Evolutionary conservation across 2,888 invertebrate species (phyloP), one percentile per base, ranked within the genome.

Genomic region (Steromphala cineraria): DNA sequence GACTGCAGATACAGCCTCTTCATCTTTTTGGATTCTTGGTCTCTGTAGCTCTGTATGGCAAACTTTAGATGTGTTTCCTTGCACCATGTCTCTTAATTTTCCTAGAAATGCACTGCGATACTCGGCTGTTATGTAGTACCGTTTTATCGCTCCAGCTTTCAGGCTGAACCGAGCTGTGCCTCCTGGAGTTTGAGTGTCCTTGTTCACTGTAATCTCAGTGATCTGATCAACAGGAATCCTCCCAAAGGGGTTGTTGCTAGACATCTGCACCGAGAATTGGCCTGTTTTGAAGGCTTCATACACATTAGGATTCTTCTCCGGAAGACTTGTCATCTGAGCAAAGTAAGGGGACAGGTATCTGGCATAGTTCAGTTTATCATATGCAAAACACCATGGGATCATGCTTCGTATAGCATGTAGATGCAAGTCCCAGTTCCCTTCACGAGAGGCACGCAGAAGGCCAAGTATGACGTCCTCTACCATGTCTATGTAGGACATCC

Each of bases 401-500:
- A 87, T 80, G 3, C 5, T 19, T 13, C 79, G 15, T n/a, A 87
- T 82, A 4, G 80, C 52, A 31, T 46, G 19, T 1, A 88, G 81
- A 62, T 87, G 87, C 19, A 87, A n/a, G 13, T 67, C 17, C 84
- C 85, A 86, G 75, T 83, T 78, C 2, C 84, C 87, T 56, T 86
- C 85, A 13, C 84, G 62, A 3, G 83, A 77, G 8, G 84, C 83
- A n/a, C 84, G 75, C 1, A 85, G 28, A 10, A 85, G 71, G 4
- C 77, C 75, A 40, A 89, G 81, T 56, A 88, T 79, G 10, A 87
- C 55, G 24, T 83, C 40, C 67, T 85, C 85, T 10, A 88, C 77
- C 84, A 90, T 87, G 62, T 90, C 86, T 15, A 86, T 53, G 55
- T 85, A 87, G 1, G 85, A 83, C 80, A 83, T 83, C 86, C 87